Evolutionary conservation across 1,140 invertebrate genomes (phyloP), one percentile per base, ranked within the genome.

Genomic region (Aricia agestis): DNA sequence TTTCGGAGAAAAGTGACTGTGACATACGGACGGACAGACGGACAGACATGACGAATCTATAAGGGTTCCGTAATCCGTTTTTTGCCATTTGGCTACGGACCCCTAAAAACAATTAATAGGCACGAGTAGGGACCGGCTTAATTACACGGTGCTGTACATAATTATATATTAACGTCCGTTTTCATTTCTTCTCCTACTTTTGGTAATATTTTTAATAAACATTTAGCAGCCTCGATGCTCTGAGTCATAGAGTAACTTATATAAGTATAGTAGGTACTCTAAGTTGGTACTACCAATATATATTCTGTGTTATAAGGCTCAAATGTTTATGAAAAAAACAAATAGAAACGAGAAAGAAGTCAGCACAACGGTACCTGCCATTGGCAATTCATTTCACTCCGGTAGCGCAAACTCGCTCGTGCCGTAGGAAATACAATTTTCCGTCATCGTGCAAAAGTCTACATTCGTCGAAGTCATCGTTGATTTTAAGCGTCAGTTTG

Each of bases 401-500:
- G 74, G 68, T 76, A 78, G 70, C 66, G 58, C 73, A 72, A 74
- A 72, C 67, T 74, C 25, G 1, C 32, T 41, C 17, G 15, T 36
- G 61, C 70, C 61, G 75, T 63, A 72, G 59, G 17, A 83, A 77
- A 78, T 72, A 71, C 41, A 73, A 76, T 72, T 82, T 70, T 78
- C 80, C n/a, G 1, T 18, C 31, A 10, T n/a, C 7, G 76, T 32
- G 31, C 67, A 76, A 89, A 80, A 76, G 85, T 80, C 74, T 68
- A 83, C 67, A 79, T 72, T 87, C 59, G 74, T 68, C 36, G 52
- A 52, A 57, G 15, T 25, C 19, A 67, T 63, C 67, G 68, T 84
- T 80, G 83, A 81, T 80, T 83, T 81, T 81, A 82, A 82, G 83
- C 84, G 84, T 84, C 83, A 74, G 78, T 78, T 80, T 80, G 78